Base-by-base conservation (phyloP, 2,888 invertebrate genomes). In the Suillia variegata region DNA sequence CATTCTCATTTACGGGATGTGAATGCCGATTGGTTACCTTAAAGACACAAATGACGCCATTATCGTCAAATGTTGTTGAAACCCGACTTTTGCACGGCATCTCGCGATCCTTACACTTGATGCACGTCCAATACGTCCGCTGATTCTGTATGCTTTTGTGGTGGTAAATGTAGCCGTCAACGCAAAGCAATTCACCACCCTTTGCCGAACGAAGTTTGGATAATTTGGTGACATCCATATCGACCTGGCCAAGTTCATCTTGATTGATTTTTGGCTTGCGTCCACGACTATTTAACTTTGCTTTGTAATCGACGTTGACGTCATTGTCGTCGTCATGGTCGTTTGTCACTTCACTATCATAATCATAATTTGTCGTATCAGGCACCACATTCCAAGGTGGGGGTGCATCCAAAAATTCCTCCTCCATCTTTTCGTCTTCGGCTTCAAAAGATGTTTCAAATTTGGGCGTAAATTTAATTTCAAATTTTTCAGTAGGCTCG, bases 111-210 rank as follows among this genome's bases (percentile, higher is more conserved):
- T 75, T 75, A 4, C 73, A 68, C 51, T 78, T 78, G 51, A 78
- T 78, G 59, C 78, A 78, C n/a, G 75, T 72, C 78, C 78, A 78
- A 63, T 78, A 78, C 20, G 72, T 77, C 15, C 77, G 76, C 2
- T 70, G 69, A 17, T 77, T 76, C 0, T 71, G 70, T 13, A 70
- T 67, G 61, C 77, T 78, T 59, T 77, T 78, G 4, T 75, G 68
- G 56, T 78, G 75, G 60, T 75, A 78, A 53, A 78, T 76, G 38
- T 68, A 78, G 15, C 76, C 78, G 63, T 78, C 78, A 2, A 78
- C 77, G 26, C 78, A 78, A 4, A 78, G 65, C 58, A 78, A 66
- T 62, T 77, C 78, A n/a, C 74, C 75, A 17, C 78, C 78, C 51
- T 78, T 78, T 12, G 78, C 78, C 13, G 78, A 78, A 15, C 78